Conservation (phyloP, 1,140 invertebrate species). For the Vollenhovia emeryi region DNA sequence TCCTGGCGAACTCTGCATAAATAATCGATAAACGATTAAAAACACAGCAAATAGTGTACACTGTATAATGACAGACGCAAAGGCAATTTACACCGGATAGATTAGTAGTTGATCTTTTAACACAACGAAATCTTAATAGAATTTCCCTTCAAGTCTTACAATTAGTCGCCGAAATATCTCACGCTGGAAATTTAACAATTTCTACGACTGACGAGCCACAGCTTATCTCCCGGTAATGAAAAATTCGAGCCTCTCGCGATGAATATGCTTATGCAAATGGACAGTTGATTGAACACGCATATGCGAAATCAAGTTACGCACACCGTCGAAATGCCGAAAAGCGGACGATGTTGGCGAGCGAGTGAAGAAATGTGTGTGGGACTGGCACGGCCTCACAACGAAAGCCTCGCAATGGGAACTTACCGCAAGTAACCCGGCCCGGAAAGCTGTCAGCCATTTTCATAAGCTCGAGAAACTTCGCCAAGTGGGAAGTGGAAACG, state of each 20-base stretch:
- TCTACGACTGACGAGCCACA: background rate
- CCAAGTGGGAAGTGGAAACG: constrained; percentile 63
- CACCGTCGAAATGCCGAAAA: constrained; percentile 45
- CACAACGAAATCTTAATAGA: background rate
- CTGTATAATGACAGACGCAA: background rate
- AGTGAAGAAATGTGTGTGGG: constrained; percentile 15
- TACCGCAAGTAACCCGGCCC: constrained; percentile 60
- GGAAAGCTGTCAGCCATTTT: constrained; percentile 71
- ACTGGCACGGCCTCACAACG: constrained; percentile 6
- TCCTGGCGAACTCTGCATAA: constrained; percentile 10
- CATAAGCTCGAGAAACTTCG: constrained; percentile 67
- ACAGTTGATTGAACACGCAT: background rate
- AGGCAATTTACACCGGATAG: background rate
- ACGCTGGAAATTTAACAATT: background rate
- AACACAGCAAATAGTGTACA: background rate
- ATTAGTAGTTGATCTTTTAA: background rate
- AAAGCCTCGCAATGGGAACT: constrained; percentile 63
- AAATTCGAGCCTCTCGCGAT: background rate
- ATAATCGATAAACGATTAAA: constrained; percentile 24
- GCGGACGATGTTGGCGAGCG: background rate
- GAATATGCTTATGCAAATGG: background rate
- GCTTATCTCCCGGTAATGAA: background rate
- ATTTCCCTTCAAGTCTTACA: background rate
- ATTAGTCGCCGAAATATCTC: background rate
- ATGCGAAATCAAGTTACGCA: constrained; percentile 36